Evolutionary conservation across 1,140 invertebrate genomes (phyloP).

Genomic region (Sitophilus oryzae): DNA sequence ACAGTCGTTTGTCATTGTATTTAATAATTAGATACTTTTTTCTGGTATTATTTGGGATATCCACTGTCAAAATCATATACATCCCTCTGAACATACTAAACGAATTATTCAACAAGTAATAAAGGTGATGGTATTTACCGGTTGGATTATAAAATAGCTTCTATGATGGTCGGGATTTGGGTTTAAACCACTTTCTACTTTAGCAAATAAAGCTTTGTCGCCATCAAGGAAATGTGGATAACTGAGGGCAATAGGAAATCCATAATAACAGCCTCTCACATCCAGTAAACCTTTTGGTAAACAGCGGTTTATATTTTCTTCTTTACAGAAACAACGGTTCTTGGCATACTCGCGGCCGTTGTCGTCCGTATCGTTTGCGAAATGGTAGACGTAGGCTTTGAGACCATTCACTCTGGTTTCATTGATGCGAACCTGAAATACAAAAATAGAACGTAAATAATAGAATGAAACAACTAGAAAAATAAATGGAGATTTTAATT

Average conservation of each 20-base stretch:
- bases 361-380: conserved; percentile 67
- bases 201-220: conserved; percentile 62
- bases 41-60: background rate
- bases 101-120: background rate
- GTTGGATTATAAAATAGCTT: conserved; percentile 80
- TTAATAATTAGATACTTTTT: background rate
- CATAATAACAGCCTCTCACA: conserved; percentile 76
- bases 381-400: conserved; percentile 60
- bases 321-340: conserved; percentile 73
- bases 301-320: conserved; percentile 55
- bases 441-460: conserved; percentile 3
- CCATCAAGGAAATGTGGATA: conserved; percentile 85
- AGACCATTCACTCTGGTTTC: conserved; percentile 54
- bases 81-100: too few relatives aligned
- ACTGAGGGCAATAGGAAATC: conserved; percentile 81
- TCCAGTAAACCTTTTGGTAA: conserved; percentile 66
- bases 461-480: background rate
- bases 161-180: conserved; percentile 66
- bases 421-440: conserved; percentile 53
- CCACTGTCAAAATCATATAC: background rate
- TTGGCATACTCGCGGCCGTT: conserved; percentile 63
- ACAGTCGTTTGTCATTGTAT: conserved; percentile 2
- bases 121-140: conserved; percentile 42
- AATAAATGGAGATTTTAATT: background rate
- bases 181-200: conserved; percentile 63